Evolutionary conservation across 1,140 invertebrate species (phyloP), one percentile per base, ranked within the genome.

Genomic region (Hylaeus volcanicus): DNA sequence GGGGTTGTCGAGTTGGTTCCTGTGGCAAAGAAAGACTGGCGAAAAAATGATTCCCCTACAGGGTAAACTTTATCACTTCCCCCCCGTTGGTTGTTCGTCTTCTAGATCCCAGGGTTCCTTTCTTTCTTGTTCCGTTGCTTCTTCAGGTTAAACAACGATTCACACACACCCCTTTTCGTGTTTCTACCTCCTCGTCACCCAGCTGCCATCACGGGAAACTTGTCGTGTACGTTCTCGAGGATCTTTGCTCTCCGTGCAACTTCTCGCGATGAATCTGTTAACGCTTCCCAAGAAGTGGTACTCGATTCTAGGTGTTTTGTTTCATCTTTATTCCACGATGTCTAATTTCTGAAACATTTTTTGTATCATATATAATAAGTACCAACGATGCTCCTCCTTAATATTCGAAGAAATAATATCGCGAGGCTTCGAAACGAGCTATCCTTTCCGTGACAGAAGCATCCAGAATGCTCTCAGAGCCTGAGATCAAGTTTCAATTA

Each of bases 231-330:
- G 71, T 68, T n/a, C 60, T 14, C 56, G 14, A 74, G 79, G 73
- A 90, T 90, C 87, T 91, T 90, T 88, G 82, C 86, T 88, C 86
- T 89, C 66, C 66, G 82, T 69, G 81, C 41, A 88, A 88, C 84
- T 90, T 90, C 88, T 87, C 64, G 69, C 84, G 80, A 91, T 86
- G 76, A 89, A 86, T 88, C 87, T 85, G 89, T 89, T 72, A 86
- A 70, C 26, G 26, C 26, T 26, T 26, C 26, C 26, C 26, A 26
- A 26, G 26, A 26, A 26, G 0, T 26, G 26, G 26, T 26, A 26
- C 26, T 26, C 26, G 26, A 26, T 26, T 26, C 26, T 26, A 26
- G 26, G 26, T 26, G 26, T 26, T 26, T 26, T 26, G 26, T 26
- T 26, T 26, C 26, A 26, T 26, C 26, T 26, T 26, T 26, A 26